phyloP scores from a whole-genome alignment of 2,113 vertebrate species.

The Phainopepla nitens region DNA sequence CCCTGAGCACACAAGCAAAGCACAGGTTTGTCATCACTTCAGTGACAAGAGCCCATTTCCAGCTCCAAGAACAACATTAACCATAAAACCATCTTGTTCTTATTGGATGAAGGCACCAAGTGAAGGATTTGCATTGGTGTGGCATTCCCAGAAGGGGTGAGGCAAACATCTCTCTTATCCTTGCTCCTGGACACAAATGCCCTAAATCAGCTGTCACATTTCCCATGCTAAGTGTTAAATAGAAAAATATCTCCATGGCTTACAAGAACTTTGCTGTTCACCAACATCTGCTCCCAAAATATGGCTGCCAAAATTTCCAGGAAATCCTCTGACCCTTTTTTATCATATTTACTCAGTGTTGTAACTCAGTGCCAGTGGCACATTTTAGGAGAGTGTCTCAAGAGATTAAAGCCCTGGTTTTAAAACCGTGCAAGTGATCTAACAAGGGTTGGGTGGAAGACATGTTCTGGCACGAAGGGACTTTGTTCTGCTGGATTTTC shows the following conservation, averaged over 20 bases:
- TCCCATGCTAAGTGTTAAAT: not conserved
- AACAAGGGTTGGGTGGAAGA: not conserved
- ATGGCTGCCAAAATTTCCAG: not conserved
- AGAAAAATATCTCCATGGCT: not conserved
- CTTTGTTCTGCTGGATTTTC: not conserved
- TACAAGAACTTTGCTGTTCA: not conserved
- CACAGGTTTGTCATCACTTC: not conserved
- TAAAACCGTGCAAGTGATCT: not conserved
- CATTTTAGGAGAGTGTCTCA: accelerated
- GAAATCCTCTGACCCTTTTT: not conserved
- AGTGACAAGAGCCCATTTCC: accelerated
- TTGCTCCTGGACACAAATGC: not conserved
- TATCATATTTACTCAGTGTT: not conserved
- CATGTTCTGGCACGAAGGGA: not conserved
- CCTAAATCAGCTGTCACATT: not conserved
- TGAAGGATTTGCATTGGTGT: not conserved
- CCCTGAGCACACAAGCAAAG: not conserved
- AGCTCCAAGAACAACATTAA: not conserved
- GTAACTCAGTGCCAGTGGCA: not conserved
- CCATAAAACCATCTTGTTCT: not conserved
- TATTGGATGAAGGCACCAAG: not conserved
- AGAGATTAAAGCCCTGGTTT: not conserved
- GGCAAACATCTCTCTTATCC: not conserved
- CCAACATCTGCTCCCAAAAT: not conserved
- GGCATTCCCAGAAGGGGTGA: slow-evolving; percentile 7